Conservation (phyloP, 2,797 vertebrate genomes). For the Brachyrhaphis roseni region DNA sequence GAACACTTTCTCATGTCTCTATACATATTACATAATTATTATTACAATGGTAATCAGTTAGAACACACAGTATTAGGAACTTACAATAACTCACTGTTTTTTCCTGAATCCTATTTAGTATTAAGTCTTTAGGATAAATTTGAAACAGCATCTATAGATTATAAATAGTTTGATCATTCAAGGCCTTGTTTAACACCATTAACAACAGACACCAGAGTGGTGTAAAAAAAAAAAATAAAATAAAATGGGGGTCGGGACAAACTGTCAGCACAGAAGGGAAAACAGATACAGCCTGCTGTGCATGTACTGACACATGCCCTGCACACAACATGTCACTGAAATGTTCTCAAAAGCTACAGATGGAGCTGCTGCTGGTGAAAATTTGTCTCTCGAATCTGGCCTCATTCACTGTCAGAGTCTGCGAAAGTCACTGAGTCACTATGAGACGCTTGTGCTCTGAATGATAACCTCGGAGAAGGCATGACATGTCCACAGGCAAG, state of each 20-base stretch:
- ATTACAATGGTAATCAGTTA: neutral
- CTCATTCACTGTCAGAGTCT: conserved; percentile 21
- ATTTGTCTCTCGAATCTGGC: conserved; percentile 14
- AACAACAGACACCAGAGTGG: conserved; percentile 8
- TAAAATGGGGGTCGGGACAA: neutral
- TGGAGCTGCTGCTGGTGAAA: conserved; percentile 26
- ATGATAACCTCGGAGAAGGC: conserved; percentile 27
- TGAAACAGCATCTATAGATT: neutral
- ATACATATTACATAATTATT: neutral
- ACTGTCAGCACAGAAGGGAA: neutral
- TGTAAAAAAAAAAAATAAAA: neutral
- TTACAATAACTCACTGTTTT: conserved; percentile 2
- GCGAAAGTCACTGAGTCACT: conserved; percentile 40
- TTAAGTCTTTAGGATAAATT: neutral
- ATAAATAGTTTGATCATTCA: neutral
- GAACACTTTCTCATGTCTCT: neutral
- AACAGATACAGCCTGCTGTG: conserved; percentile 8
- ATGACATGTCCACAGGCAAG: conserved; percentile 12
- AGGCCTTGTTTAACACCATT: neutral
- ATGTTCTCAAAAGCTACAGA: conserved; percentile 18
- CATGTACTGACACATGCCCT: conserved; percentile 7
- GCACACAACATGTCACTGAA: conserved; percentile 9
- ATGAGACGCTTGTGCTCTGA: conserved; percentile 24
- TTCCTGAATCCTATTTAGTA: neutral
- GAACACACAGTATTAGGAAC: neutral